A percentile compares a stretch with the other conserved stretches of the same genome.
phyloP scores from a whole-genome alignment of 2,797 vertebrate genomes.

The Megaceryle alcyon region DNA sequence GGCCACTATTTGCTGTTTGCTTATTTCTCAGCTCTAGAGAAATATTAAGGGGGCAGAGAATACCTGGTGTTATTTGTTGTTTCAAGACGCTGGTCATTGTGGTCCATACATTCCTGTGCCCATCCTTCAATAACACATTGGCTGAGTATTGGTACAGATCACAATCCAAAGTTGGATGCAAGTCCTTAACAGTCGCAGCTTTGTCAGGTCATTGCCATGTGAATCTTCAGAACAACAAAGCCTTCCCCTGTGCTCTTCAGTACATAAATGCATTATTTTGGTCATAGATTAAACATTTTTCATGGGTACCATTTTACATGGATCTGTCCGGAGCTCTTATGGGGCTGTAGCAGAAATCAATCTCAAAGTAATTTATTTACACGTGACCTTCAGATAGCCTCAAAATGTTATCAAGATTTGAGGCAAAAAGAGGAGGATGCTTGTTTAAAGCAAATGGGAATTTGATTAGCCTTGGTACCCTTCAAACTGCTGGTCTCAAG shows the following conservation, averaged over 20 bases:
- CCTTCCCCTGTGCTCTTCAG: background rate
- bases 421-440: background rate
- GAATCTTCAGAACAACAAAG: background rate
- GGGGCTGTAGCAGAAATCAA: background rate
- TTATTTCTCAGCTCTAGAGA: background rate
- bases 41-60: background rate
- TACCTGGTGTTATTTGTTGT: background rate
- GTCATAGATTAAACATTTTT: background rate
- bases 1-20: background rate
- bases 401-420: background rate
- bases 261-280: background rate
- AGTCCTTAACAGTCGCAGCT: background rate
- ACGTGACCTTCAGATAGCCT: too few species aligned
- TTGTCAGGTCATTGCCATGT: background rate
- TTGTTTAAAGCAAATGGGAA: background rate
- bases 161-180: background rate
- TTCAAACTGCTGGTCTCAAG: background rate
- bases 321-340: background rate
- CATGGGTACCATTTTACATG: background rate
- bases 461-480: constrained; percentile 1
- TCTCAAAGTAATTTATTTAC: background rate
- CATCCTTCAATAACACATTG: background rate
- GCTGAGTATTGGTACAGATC: too few species aligned
- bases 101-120: background rate
- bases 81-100: background rate